phyloP scores from a whole-genome alignment of 2,888 invertebrate genomes.

The Smittia sp. region DNA sequence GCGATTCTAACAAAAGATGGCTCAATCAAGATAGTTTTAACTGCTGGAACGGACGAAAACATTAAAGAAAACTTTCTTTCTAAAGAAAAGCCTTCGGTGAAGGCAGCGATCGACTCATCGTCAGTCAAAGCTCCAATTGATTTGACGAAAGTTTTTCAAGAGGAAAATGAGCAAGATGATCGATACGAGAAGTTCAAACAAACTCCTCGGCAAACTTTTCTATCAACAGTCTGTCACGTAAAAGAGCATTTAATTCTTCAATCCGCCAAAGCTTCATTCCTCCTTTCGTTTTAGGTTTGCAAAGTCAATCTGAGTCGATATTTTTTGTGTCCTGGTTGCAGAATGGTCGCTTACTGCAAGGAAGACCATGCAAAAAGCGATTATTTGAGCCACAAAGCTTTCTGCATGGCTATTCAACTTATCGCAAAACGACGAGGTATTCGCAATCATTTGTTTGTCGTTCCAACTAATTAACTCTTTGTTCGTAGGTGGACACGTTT shows the following conservation, averaged over 20 bases:
- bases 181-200: constrained; percentile 60
- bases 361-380: constrained; percentile 61
- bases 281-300: constrained; percentile 47
- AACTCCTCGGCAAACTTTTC: constrained; percentile 63
- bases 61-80: constrained; percentile 19
- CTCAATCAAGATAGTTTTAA: constrained; percentile 26
- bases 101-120: neutral
- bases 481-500: constrained; percentile 57
- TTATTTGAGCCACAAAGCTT: constrained; percentile 57
- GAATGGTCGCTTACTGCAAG: constrained; percentile 64
- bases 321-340: constrained; percentile 56
- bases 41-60: neutral
- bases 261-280: constrained; percentile 52
- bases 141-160: neutral
- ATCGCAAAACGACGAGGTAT: constrained; percentile 59
- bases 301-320: constrained; percentile 35
- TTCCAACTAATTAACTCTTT: constrained; percentile 1
- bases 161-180: neutral
- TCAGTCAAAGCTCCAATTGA: neutral
- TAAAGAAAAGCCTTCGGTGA: neutral
- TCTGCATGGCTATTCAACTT: constrained; percentile 62
- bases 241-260: constrained; percentile 48
- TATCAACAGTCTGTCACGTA: constrained; percentile 59
- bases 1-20: constrained; percentile 32
- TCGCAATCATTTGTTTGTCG: neutral